Evolutionary conservation across 2,888 invertebrate species (phyloP), one percentile per base, ranked within the genome.

Genomic region (Platynereis dumerilii): DNA sequence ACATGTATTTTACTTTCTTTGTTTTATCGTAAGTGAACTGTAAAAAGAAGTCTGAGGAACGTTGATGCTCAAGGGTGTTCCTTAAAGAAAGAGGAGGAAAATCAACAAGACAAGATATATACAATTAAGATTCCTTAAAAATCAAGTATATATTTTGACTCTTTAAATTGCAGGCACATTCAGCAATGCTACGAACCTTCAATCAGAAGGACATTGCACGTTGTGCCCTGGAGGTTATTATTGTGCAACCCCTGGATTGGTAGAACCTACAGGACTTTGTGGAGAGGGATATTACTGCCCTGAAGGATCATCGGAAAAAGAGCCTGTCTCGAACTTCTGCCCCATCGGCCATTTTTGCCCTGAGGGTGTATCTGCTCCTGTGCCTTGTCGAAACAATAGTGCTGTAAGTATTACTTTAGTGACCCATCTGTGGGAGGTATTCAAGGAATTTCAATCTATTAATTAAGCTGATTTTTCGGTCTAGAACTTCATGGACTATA

Each of bases 331-430:
- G 10, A 58, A 26, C 17, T 60, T 42, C 2, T 82, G 82, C 67
- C 79, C 79, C 2, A 62, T 78, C 5, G 80, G 80, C 27, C 73
- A 79, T 60, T 82, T 72, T 68, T 82, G 82, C 69, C 82, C 82
- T 10, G 73, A 68, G 27, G 81, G 81, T 0, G 72, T 74, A 0
- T 53, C 78, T 2, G 71, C 69, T 58, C 71, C 81, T 0, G 65
- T 80, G 15, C 81, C 80, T 0, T 81, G 81, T 64, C 66, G 75
- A 26, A 81, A 81, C 69, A 72, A 78, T 69, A 80, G 76, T 28
- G 74, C 78, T 76, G 81, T 80, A 65, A 73, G 75, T 72, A 22
- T 1, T 2, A 3, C 10, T 26, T 27, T 26, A 55, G n/a, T n/a
- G n/a, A n/a, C n/a, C n/a, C n/a, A n/a, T n/a, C n/a, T n/a, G 10